These are phyloP conservation scores for Cryptops parisi DNA, from an alignment of 2,888 invertebrate species.

Conservation along the genomic window DNA sequence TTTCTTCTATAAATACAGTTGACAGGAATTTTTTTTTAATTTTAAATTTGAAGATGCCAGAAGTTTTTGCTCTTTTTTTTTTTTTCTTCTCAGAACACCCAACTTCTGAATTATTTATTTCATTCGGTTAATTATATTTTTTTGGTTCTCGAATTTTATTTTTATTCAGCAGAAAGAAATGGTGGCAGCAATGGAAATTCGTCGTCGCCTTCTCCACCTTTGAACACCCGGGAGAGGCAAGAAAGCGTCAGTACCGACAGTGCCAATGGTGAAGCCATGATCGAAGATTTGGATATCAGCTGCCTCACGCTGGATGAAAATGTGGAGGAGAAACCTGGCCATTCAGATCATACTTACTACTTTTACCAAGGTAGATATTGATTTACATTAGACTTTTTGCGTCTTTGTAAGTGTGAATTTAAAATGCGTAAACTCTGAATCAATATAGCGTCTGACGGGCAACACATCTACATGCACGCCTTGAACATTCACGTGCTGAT, in stretches of 20 bases:
- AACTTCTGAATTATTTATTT: too few species aligned
- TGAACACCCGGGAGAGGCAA: neutral
- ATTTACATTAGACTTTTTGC: neutral
- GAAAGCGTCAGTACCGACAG: conserved; percentile 8
- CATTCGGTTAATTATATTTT: too few species aligned
- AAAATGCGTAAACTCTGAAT: too few species aligned
- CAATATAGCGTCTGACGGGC: conserved; percentile 84
- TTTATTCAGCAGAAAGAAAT: too few species aligned
- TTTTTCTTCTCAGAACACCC: too few species aligned
- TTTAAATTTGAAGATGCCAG: too few species aligned
- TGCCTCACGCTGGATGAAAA: neutral
- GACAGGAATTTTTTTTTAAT: too few species aligned
- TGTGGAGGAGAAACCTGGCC: neutral
- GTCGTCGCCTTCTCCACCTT: too few species aligned
- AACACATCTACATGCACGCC: conserved; percentile 79
- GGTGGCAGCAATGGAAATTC: too few species aligned
- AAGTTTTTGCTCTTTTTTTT: too few species aligned
- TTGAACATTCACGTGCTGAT: conserved; percentile 80
- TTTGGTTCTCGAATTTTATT: too few species aligned
- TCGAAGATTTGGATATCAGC: conserved; percentile 27
- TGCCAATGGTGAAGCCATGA: conserved; percentile 19
- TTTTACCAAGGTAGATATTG: conserved; percentile 58
- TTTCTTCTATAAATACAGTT: too few species aligned
- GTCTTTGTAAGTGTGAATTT: neutral
- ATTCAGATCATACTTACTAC: conserved; percentile 44